Evolutionary conservation across 2,888 invertebrate species (phyloP), one percentile per base, ranked within the genome.

Genomic region (Melieria picta): DNA sequence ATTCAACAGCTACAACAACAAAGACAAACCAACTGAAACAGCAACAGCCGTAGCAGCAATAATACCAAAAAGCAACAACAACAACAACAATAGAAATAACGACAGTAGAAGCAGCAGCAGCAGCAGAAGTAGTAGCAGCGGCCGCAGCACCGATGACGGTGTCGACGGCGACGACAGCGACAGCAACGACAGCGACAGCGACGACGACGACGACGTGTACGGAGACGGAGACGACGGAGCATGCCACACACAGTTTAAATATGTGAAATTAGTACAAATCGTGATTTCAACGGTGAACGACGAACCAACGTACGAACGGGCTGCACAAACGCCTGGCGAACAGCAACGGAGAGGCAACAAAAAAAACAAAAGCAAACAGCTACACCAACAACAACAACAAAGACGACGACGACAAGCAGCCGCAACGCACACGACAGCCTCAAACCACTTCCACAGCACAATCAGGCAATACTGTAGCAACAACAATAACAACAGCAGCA

Each of bases 271-370:
- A 85, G 85, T 85, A 85, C 86, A 85, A 85, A 83, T 85, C 85
- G 85, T 85, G 85, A 85, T 86, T 85, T 85, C 85, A 82, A 85
- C 85, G 86, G 85, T 84, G 85, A 85, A 85, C 82, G 85, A 86
- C 85, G 85, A 78, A 82, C 80, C 71, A 73, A 77, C 73, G 77
- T 75, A 76, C 75, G 77, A 30, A 74, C 75, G 74, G 72, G 75
- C 75, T 75, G 77, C 75, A 74, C 74, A 77, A 76, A 73, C 73
- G 69, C 71, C 75, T 75, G 76, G 74, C 75, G 74, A 65, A 64
- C 72, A 70, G 76, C 30, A 30, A 75, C 74, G 77, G 73, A 74
- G 71, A 73, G 68, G 72, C 77, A 76, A 75, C 76, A 75, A 60
- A 71, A 65, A 69, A 72, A 57, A 60, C 46, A 65, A 57, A 66